These are phyloP conservation scores for Cataglyphis cursor DNA, from an alignment of 2,888 invertebrate species.

Conservation along the genomic window DNA sequence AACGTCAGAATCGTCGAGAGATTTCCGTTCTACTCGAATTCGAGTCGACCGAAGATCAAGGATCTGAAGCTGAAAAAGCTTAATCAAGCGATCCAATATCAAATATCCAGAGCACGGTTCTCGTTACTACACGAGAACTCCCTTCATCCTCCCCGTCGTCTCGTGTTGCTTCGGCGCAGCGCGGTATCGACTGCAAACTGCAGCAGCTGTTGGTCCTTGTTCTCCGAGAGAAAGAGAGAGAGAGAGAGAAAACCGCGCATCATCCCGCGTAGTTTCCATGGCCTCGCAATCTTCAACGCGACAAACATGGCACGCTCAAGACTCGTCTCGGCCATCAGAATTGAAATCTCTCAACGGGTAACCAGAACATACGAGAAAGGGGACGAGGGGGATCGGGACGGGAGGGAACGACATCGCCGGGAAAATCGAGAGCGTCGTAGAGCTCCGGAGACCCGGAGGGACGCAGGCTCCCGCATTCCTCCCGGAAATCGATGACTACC, in stretches of 20 bases:
- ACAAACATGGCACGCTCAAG: background rate
- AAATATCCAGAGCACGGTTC: constrained; percentile 65
- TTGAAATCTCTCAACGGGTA: background rate
- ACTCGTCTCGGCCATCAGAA: background rate
- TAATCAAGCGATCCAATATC: constrained; percentile 64
- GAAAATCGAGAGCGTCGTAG: constrained; percentile 22
- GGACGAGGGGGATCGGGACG: background rate
- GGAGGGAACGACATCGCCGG: background rate
- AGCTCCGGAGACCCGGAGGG: constrained; percentile 16
- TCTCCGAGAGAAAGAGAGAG: background rate
- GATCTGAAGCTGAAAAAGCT: constrained; percentile 34
- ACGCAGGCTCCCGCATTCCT: constrained; percentile 49
- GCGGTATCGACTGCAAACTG: constrained; percentile 43
- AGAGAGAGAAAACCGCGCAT: background rate
- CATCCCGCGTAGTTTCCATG: constrained; percentile 30
- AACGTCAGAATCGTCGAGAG: background rate
- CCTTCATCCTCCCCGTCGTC: constrained; percentile 11
- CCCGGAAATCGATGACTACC: constrained; percentile 58
- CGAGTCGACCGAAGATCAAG: constrained; percentile 8
- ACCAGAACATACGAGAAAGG: background rate
- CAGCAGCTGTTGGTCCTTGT: constrained; percentile 6
- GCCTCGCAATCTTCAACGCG: constrained; percentile 26
- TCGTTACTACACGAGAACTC: constrained; percentile 58
- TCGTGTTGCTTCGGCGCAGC: constrained; percentile 24
- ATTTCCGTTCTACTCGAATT: background rate